Evolutionary conservation across 2,888 invertebrate genomes (phyloP), one percentile per base, ranked within the genome.

Genomic region (Andrena bucephala): DNA sequence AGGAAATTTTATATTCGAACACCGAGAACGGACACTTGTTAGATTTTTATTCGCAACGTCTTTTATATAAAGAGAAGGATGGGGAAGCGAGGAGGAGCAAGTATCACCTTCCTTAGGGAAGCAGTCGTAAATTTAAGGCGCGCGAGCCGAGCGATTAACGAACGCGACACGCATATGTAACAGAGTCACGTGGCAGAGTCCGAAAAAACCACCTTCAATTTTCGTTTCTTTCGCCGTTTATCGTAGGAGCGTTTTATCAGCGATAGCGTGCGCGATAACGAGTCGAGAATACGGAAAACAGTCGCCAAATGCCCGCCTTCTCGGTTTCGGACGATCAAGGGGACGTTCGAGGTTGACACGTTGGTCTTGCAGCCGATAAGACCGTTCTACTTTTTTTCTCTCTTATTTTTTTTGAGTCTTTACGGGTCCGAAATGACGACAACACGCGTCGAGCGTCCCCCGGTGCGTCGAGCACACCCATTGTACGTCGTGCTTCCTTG

Each of bases 401-500:
- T 66, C 2, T 13, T 0, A 1, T 13, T 0, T 13, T 42, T 42
- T 2, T 42, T 0, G 10, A 13, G 36, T 13, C 36, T 69, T 78
- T 52, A 52, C 48, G 67, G 57, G 52, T 66, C n/a, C 42, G 27
- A 69, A 50, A 31, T 76, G 66, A n/a, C 42, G 8, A 50, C 13
- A 13, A 33, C 33, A n/a, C 42, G 31, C n/a, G 13, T 75, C 24
- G 31, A 52, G 27, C 33, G 67, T 70, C 31, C 29, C 24, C 36
- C 24, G 27, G 6, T 7, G 36, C 36, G 42, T 42, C 42, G 42
- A 59, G 52, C 36, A 24, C 54, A 68, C 24, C 24, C 42, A 13
- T 67, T 29, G 57, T 57, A 54, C 60, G 36, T 67, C 67, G 76
- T 83, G 69, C 76, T 82, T 83, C 82, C 72, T 69, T 70, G 59